Percentiles rank a stretch among this genome's conserved stretches.
These are phyloP conservation scores for Hyperopisus bebe DNA, from an alignment of 2,113 vertebrate genomes.

Conservation along the genomic window DNA sequence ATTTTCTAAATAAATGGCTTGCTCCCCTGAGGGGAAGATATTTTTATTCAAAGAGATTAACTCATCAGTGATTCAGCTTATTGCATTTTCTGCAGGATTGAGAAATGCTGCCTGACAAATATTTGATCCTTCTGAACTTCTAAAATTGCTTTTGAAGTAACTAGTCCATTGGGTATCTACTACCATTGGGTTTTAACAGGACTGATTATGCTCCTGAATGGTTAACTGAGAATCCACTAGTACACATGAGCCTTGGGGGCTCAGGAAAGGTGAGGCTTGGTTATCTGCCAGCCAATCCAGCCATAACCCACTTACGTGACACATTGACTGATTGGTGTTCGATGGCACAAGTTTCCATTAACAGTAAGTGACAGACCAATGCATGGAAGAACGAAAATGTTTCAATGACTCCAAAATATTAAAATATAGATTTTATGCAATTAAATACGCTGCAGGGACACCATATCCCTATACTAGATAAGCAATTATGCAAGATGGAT, in stretches of 20 bases:
- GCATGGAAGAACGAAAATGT: background rate
- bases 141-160: background rate
- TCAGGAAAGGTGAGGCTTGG: background rate
- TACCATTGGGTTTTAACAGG: background rate
- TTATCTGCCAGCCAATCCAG: background rate
- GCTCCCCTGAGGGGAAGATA: background rate
- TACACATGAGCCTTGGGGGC: background rate
- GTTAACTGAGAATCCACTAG: background rate
- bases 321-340: background rate
- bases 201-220: background rate
- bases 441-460: background rate
- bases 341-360: background rate
- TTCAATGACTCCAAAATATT: background rate
- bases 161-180: background rate
- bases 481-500: background rate
- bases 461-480: background rate
- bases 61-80: background rate
- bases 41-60: background rate
- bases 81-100: background rate
- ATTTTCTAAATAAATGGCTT: constrained; percentile 7
- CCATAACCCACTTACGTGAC: background rate
- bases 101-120: constrained; percentile 1
- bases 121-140: background rate
- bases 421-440: background rate
- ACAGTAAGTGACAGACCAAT: background rate